These are phyloP conservation scores for Oligia strigilis DNA, from an alignment of 2,888 invertebrate genomes.

Conservation along the genomic window DNA sequence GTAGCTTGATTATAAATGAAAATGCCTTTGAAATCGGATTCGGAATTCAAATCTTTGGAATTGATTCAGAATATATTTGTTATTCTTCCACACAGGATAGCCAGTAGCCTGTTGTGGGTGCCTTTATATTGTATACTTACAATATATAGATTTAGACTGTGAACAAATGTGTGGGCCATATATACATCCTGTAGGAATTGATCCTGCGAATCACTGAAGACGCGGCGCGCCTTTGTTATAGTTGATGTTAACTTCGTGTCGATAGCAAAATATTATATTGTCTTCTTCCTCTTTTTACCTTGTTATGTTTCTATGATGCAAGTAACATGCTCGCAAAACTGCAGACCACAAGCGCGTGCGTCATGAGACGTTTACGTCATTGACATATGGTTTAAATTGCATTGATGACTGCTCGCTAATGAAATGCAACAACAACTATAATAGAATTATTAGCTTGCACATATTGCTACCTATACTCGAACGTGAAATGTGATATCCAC, in stretches of 20 bases:
- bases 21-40: slow-evolving; percentile 42
- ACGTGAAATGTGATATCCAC: neutral
- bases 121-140: slow-evolving; percentile 21
- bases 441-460: neutral
- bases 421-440: neutral
- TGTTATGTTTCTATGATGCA: slow-evolving; percentile 6
- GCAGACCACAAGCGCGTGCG: too few relatives aligned
- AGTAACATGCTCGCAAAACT: slow-evolving; percentile 16
- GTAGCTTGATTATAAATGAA: slow-evolving; percentile 48
- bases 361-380: slow-evolving; percentile 1
- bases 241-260: slow-evolving; percentile 20
- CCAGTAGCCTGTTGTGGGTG: slow-evolving; percentile 34
- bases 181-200: slow-evolving; percentile 26
- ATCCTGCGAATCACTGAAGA: neutral
- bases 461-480: neutral
- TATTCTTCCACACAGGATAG: slow-evolving; percentile 26
- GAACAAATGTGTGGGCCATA: slow-evolving; percentile 35
- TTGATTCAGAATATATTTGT: slow-evolving; percentile 52
- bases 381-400: slow-evolving; percentile 3
- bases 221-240: slow-evolving; percentile 19
- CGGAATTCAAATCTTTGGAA: slow-evolving; percentile 48
- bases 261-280: slow-evolving; percentile 23
- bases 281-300: slow-evolving; percentile 15
- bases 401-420: neutral
- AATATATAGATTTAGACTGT: slow-evolving; percentile 8